Evolutionary conservation across 2,888 invertebrate genomes (phyloP).

Genomic region (Agrotis exclamationis): DNA sequence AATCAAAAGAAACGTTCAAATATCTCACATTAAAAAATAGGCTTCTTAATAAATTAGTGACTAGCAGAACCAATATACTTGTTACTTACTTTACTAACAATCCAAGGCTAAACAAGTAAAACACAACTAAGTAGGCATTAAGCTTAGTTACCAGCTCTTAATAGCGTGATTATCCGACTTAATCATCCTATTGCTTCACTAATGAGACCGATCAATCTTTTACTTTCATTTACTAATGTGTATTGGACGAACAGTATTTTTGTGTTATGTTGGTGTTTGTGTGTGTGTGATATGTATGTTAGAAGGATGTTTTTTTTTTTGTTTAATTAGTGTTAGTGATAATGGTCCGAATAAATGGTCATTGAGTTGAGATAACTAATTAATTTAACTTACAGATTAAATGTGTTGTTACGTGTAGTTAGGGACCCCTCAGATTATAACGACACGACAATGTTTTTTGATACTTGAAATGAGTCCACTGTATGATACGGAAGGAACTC

Average conservation of each 20-base stretch:
- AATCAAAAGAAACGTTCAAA: too few species aligned
- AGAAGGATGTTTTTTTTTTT: too few species aligned
- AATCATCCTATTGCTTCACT: conserved; percentile 35
- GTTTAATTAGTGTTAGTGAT: too few species aligned
- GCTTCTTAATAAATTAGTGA: background rate
- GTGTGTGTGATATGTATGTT: too few species aligned
- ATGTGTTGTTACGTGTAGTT: too few species aligned
- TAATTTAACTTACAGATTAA: background rate
- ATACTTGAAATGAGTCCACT: too few species aligned
- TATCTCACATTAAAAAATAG: too few species aligned
- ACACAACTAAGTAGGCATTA: conserved; percentile 2
- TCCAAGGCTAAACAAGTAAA: conserved; percentile 8
- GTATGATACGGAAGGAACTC: too few species aligned
- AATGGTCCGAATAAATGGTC: background rate
- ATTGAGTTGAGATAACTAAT: background rate
- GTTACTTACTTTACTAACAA: conserved; percentile 7
- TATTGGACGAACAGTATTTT: conserved; percentile 7
- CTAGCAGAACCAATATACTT: background rate
- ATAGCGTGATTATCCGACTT: conserved; percentile 37
- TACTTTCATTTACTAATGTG: conserved; percentile 56
- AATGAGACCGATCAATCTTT: conserved; percentile 53
- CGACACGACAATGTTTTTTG: too few species aligned
- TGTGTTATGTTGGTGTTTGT: background rate
- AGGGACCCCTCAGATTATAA: too few species aligned
- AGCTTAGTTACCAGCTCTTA: conserved; percentile 25